These are phyloP conservation scores for Xestia rhomboidea DNA, from an alignment of 2,888 invertebrate genomes.

Conservation along the genomic window DNA sequence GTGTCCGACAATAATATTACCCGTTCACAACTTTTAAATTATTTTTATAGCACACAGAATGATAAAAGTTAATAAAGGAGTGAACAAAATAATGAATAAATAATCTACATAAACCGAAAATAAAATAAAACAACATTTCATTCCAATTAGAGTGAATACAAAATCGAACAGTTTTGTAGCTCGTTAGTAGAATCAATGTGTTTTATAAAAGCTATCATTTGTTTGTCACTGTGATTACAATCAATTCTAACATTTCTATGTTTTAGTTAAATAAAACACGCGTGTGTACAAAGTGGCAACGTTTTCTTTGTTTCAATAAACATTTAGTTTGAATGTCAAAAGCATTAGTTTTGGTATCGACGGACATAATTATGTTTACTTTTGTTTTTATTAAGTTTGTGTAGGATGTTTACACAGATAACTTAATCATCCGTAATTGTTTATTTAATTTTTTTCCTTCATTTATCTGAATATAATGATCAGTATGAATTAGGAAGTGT, in stretches of 20 bases:
- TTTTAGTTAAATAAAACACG: slow-evolving; percentile 38
- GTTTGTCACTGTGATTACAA: slow-evolving; percentile 39
- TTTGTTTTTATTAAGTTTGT: slow-evolving; percentile 19
- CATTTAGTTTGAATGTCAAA: slow-evolving; percentile 3
- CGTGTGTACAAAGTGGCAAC: slow-evolving; percentile 5
- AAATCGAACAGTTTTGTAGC: slow-evolving; percentile 46
- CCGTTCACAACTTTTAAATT: not conserved
- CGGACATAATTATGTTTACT: slow-evolving; percentile 16
- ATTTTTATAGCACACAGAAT: not conserved
- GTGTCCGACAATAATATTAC: not conserved
- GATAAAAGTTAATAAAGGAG: slow-evolving; percentile 14
- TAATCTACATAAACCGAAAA: slow-evolving; percentile 17
- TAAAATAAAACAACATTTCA: slow-evolving; percentile 32
- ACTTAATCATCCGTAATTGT: not conserved
- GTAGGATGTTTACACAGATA: not conserved
- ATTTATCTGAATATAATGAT: no score
- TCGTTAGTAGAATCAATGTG: slow-evolving; percentile 53
- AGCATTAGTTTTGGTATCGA: slow-evolving; percentile 15
- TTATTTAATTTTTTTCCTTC: not conserved
- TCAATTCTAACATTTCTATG: slow-evolving; percentile 34
- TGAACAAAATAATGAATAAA: slow-evolving; percentile 11
- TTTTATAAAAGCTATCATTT: slow-evolving; percentile 44
- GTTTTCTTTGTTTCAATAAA: slow-evolving; percentile 29
- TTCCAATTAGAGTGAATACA: slow-evolving; percentile 47
- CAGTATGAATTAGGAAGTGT: not conserved